A percentile compares a stretch with the other conserved stretches of the same genome.
phyloP scores from a whole-genome alignment of 2,888 invertebrate species.

The Cheilosia variabilis region DNA sequence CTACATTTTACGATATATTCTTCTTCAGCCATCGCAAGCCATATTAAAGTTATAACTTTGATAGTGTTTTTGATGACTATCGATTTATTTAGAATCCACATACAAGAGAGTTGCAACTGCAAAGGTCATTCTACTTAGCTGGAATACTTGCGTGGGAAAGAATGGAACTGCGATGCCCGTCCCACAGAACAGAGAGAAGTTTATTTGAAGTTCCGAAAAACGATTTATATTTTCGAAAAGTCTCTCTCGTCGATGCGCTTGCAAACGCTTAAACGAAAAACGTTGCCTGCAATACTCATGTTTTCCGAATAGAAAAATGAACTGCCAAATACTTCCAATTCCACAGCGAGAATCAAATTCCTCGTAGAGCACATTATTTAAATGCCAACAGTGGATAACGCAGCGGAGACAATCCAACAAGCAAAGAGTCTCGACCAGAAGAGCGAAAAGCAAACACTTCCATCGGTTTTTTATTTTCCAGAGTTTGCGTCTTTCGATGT shows the following conservation, averaged over 20 bases:
- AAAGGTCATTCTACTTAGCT: too few relatives aligned
- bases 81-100: too few relatives aligned
- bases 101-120: too few relatives aligned
- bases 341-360: conserved; percentile 7
- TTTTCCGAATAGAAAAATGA: conserved; percentile 3
- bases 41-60: too few relatives aligned
- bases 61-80: too few relatives aligned
- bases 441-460: conserved; percentile 49
- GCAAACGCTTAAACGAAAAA: conserved; percentile 10
- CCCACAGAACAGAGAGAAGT: too few relatives aligned
- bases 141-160: too few relatives aligned
- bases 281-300: conserved; percentile 26
- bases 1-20: too few relatives aligned
- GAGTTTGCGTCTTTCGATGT: conserved; percentile 84
- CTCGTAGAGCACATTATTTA: not conserved
- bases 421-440: conserved; percentile 59
- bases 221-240: not conserved
- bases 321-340: conserved; percentile 7
- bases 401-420: conserved; percentile 16
- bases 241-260: conserved; percentile 29
- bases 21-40: too few relatives aligned
- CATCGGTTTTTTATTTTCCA: conserved; percentile 78
- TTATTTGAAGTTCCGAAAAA: not conserved
- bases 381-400: not conserved
- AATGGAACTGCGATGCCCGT: too few relatives aligned